Percentiles rank a stretch among this genome's conserved stretches.
phyloP scores from a whole-genome alignment of 2,113 vertebrate genomes.

The Heliornis fulica region DNA sequence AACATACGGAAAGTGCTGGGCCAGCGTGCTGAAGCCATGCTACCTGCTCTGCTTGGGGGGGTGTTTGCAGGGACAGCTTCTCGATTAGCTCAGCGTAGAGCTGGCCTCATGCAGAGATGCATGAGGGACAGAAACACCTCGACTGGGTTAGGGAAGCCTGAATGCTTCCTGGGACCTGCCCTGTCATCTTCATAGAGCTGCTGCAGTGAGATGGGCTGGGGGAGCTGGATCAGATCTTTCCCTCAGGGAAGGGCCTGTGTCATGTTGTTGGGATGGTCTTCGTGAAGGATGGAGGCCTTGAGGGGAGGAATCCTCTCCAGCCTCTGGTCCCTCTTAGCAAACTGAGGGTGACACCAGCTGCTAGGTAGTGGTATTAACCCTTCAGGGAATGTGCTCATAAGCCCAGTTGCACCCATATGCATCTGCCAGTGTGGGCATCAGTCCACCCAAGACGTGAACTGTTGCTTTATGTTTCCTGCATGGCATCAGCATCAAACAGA shows the following conservation, averaged over 20 bases:
- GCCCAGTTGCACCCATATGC: accelerated
- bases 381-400: not conserved
- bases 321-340: not conserved
- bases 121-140: not conserved
- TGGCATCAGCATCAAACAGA: not conserved
- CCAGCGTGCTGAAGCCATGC: not conserved
- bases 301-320: not conserved
- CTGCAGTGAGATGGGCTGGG: not conserved
- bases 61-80: not conserved
- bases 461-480: not conserved
- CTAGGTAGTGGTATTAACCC: not conserved
- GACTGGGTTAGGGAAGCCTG: not conserved
- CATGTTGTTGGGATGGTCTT: not conserved
- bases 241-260: not conserved
- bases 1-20: not conserved
- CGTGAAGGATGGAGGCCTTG: not conserved
- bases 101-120: not conserved
- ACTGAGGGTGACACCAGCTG: not conserved
- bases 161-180: not conserved
- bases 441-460: not conserved
- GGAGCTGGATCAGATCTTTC: not conserved
- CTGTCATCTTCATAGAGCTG: not conserved
- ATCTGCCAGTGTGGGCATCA: not conserved
- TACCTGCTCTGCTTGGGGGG: not conserved
- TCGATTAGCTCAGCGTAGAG: not conserved